Base-by-base conservation (phyloP, 2,888 invertebrate genomes). In the Leucania comma region DNA sequence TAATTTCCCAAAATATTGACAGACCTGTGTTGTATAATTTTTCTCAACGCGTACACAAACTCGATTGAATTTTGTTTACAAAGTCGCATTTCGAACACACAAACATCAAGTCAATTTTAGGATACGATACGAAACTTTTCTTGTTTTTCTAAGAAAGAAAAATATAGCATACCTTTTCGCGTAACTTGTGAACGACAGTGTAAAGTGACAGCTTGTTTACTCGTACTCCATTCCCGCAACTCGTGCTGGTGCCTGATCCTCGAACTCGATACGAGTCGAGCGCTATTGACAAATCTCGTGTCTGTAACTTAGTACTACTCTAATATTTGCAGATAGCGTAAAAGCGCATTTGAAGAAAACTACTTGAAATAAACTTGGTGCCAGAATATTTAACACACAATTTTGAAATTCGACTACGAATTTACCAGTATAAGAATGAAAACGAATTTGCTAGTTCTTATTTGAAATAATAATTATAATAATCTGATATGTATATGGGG, bases 261-360 rank as follows among this genome's bases (percentile, higher is more conserved):
- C 62, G 72, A 61, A 68, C 63, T 32, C 70, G 80, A 81, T 83
- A 80, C 72, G 65, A 70, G 59, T 58, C 24, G 65, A 62, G 24
- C 51, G 10, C 68, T 81, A 81, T 81, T 81, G 84, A 81, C 84
- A 81, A 48, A 76, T 76, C 63, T 83, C 75, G 63, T 57, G 32
- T 80, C 79, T 82, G 46, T 58, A 62, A 62, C 58, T 68, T 68
- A 46, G 53, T 68, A 61, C 57, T 12, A 42, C 48, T 61, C 32
- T 38, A 56, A 22, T 64, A 38, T 64, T 56, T 63, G 48, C 26
- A 56, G 48, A 62, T 24, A 81, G 12, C 53, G 42, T 50, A 46
- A 62, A 58, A 35, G 61, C 24, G 12, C 8, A 51, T 38, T 8
- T 35, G 69, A 68, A 76, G 53, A 62, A 75, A 68, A 46, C 58